These are phyloP conservation scores for Magallana gigas DNA, from an alignment of 1,140 invertebrate genomes.

Conservation along the genomic window DNA sequence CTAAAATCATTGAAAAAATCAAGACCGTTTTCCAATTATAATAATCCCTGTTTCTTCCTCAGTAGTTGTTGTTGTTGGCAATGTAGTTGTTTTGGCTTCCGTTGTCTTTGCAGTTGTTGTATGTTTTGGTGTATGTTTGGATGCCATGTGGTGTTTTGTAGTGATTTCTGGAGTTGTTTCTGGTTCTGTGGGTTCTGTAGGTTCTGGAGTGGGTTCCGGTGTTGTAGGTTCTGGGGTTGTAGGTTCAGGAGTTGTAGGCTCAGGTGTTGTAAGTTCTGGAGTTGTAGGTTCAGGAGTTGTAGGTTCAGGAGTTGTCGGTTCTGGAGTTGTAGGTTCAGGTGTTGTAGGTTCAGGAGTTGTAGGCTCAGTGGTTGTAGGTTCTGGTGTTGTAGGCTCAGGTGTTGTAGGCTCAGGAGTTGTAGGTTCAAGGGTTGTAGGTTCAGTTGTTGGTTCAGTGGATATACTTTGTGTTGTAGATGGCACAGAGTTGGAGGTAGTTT, in stretches of 20 bases:
- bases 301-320: no score
- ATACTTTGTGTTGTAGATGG: background rate
- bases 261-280: background rate
- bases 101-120: background rate
- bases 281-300: background rate
- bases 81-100: background rate
- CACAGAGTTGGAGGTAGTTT: background rate
- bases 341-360: no score
- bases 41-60: conserved; percentile 12
- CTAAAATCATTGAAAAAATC: no score
- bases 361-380: no score
- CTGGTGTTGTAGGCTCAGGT: no score
- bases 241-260: background rate
- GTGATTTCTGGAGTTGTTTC: background rate
- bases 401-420: no score
- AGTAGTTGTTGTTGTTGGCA: background rate
- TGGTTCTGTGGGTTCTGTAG: background rate
- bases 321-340: no score
- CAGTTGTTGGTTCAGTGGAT: no score
- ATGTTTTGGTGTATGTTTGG: background rate
- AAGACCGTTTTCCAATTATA: background rate
- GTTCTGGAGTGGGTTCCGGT: background rate
- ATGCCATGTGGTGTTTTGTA: background rate
- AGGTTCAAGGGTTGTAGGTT: no score
- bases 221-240: background rate